Evolutionary conservation across 2,888 invertebrate species (phyloP), one percentile per base, ranked within the genome.

Genomic region (Crepidodera aurea): DNA sequence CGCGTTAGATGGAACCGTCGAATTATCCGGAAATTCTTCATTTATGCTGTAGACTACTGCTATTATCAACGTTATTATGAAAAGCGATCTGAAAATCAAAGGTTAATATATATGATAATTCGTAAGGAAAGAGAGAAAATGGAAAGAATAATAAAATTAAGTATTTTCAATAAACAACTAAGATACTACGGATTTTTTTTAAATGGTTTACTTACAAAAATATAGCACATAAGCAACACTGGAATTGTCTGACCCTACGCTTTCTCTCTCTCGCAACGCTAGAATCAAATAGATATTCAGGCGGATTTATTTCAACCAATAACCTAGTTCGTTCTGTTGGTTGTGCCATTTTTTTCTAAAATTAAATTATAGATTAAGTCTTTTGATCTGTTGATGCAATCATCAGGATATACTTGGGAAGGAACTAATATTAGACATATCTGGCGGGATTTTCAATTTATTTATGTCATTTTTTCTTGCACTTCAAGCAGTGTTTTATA

Each of bases 131-230:
- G n/a, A n/a, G n/a, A n/a, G n/a, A n/a, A n/a, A n/a, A n/a, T n/a
- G n/a, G n/a, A n/a, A n/a, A n/a, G n/a, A n/a, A n/a, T n/a, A n/a
- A n/a, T n/a, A n/a, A n/a, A n/a, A n/a, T n/a, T n/a, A n/a, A n/a
- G n/a, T n/a, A n/a, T n/a, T n/a, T n/a, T n/a, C n/a, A n/a, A n/a
- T n/a, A n/a, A n/a, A n/a, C n/a, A n/a, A n/a, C n/a, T n/a, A n/a
- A n/a, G n/a, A n/a, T n/a, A n/a, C n/a, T n/a, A n/a, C n/a, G n/a
- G n/a, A n/a, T n/a, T n/a, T n/a, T n/a, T n/a, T n/a, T n/a, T n/a
- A n/a, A n/a, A n/a, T n/a, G n/a, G n/a, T n/a, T n/a, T 50, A 86
- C 90, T 89, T 80, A 93, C 92, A 91, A 78, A 59, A 91, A 79
- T 7, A 84, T 82, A 2, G 88, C 83, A 72, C 90, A 90, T 42